Percentiles rank a stretch among this genome's conserved stretches.
These are phyloP conservation scores for Potamarius usumacintae DNA, from an alignment of 2,113 vertebrate species.

Conservation along the genomic window DNA sequence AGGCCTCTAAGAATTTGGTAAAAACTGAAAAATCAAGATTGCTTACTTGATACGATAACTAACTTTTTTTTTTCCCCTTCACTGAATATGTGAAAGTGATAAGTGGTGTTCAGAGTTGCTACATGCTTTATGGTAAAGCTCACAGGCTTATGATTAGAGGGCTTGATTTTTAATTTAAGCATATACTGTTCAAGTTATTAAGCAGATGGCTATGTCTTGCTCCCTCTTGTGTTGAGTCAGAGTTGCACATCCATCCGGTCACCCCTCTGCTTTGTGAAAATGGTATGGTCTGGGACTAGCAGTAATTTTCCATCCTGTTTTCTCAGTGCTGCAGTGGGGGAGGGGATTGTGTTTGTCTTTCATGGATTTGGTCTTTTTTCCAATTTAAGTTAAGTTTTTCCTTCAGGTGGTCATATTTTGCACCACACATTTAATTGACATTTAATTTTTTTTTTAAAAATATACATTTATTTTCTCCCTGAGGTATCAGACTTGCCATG, in stretches of 20 bases:
- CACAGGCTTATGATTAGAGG: not conserved
- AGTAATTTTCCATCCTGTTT: conserved; percentile 58
- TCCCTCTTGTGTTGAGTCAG: conserved; percentile 50
- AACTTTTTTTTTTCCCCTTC: not conserved
- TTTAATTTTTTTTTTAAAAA: conserved; percentile 8
- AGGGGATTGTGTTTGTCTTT: conserved; percentile 43
- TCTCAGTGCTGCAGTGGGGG: conserved; percentile 52
- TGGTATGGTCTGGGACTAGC: conserved; percentile 44
- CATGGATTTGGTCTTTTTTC: conserved; percentile 6
- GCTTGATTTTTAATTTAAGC: not conserved
- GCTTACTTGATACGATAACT: not conserved
- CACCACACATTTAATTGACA: not conserved
- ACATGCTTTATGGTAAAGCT: no score
- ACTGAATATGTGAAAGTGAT: not conserved
- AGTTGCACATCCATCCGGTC: conserved; percentile 15
- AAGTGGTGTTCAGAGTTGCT: not conserved
- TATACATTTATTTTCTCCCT: not conserved
- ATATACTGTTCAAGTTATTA: not conserved
- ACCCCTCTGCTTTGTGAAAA: conserved; percentile 29
- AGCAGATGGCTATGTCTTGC: conserved; percentile 27
- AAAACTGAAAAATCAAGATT: not conserved
- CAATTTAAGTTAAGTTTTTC: not conserved
- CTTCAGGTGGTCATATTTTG: not conserved
- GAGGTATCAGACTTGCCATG: not conserved
- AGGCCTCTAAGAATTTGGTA: not conserved